A percentile compares a stretch with the other conserved stretches of the same genome.
Conservation (phyloP, 2,113 vertebrate genomes). For the Periophthalmodon schlosseri region DNA sequence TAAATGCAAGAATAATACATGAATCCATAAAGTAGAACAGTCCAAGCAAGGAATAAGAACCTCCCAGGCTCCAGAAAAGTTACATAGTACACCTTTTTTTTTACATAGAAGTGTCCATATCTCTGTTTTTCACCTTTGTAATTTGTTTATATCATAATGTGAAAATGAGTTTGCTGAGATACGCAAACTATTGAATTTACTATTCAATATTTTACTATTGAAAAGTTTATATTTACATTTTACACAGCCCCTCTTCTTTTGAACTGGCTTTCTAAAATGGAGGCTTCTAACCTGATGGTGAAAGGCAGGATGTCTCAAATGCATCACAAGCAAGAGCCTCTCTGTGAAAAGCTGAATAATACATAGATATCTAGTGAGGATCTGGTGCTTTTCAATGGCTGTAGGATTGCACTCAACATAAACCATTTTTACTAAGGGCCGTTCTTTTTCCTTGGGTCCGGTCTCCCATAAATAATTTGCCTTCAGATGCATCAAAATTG, state of each 20-base stretch:
- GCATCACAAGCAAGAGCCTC: conserved; percentile 59
- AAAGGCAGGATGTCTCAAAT: conserved; percentile 64
- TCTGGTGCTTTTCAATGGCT: conserved; percentile 62
- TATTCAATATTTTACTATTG: no score
- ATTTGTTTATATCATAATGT: not conserved
- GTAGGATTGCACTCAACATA: conserved; percentile 65
- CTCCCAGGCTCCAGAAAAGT: no score
- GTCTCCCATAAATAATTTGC: conserved; percentile 77
- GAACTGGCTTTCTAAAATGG: conserved; percentile 2
- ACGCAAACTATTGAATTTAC: not conserved
- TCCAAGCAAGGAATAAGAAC: no score
- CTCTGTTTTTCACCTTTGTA: not conserved
- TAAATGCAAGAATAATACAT: no score
- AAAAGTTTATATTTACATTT: not conserved
- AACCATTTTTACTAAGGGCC: conserved; percentile 62
- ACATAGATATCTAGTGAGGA: conserved; percentile 62
- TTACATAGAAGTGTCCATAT: not conserved
- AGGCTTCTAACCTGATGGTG: conserved; percentile 48
- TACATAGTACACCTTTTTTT: no score
- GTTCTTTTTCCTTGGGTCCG: conserved; percentile 62
- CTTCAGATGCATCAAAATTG: conserved; percentile 78
- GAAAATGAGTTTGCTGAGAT: not conserved
- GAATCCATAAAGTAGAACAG: no score
- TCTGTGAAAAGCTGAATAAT: conserved; percentile 67
- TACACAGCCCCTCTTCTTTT: not conserved